Base-by-base conservation (phyloP, 2,797 vertebrate genomes). In the Falco berigora region DNA sequence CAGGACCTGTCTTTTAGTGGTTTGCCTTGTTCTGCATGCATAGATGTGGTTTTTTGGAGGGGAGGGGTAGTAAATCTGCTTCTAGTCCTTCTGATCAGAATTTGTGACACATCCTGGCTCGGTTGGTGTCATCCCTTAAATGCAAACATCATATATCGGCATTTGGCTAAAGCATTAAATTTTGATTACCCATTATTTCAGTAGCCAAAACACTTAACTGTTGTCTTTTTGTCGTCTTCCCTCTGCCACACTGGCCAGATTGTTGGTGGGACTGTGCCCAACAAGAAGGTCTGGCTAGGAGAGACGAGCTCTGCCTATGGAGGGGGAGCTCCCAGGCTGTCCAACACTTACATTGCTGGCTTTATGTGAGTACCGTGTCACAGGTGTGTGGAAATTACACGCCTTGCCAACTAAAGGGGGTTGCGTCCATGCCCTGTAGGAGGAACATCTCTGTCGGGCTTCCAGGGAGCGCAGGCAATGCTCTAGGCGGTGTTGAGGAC, bases 241-340 rank as follows among this genome's bases (percentile, higher is more conserved):
- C 50, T 72, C 49, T 1, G 2, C 36, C 27, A 53, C 28, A 16
- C 92, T 5, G 52, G 22, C 4, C 58, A 98, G 98, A 96, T 98
- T 62, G 97, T 98, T 50, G 92, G 34, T 68, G 94, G 72, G 71
- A 98, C 94, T 0, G 95, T 98, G 63, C 99, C 99, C 0, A 83
- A 96, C 61, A 99, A 98, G 97, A 97, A 98, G 44, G 98, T 99
- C 20, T 99, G 99, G 99, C 97, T 99, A 7, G 99, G 99, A 83
- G 99, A 99, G 97, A 99, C 99, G 0, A 99, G 99, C 77, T 99
- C 99, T 6, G 99, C 99, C 0, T 99, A 98, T 3, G 99, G 99
- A 11, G 99, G 99, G 8, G 99, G 99, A 32, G 98, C 99, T 0
- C 55, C 94, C 2, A 98, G 98, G 36, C 96, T 99, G 82, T 99